Evolutionary conservation across 2,888 invertebrate genomes (phyloP), one percentile per base, ranked within the genome.

Genomic region (Geophilus truncorum): DNA sequence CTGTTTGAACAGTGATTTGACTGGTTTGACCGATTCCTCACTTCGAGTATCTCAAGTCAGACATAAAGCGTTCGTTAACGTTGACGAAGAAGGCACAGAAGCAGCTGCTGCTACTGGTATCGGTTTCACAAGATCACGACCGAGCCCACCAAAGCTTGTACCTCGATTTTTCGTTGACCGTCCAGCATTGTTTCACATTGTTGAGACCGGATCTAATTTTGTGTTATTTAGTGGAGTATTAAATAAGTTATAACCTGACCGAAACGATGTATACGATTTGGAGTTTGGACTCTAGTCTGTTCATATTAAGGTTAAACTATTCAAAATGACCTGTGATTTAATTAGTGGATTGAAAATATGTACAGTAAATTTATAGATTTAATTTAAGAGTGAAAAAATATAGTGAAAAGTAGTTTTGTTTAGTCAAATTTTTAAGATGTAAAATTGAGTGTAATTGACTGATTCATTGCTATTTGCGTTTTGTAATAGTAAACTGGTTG

Each of bases 21-120:
- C 25, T 25, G 25, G 62, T 23, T 25, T 62, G 62, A 62, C 25
- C 15, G 28, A 62, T 6, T 62, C 62, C 12, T 62, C 25, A 12
- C 25, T 62, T 2, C 23, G 23, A 28, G 15, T 77, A 3, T 32
- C 77, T 7, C 32, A 9, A 9, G 77, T 32, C 21, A 77, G 15
- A 36, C 77, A 77, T 18, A 77, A 77, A n/a, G 77, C 77, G 18
- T 77, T 77, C 18, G 32, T 77, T 32, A 36, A 77, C 10, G 32
- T 30, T n/a, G 77, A 77, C 21, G 77, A 77, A 77, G 36, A 32
- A 34, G 77, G 77, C 21, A 77, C 77, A 36, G 36, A 77, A 77
- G 77, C 77, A 4, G 77, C 77, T 77, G 77, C 77, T 77, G 32
- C 77, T 10, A 77, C 77, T 30, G 77, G 77, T 34, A 15, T 77